Conservation (phyloP, 37 sponge, comb jelly and placozoan species). For the Ianthella basta region DNA sequence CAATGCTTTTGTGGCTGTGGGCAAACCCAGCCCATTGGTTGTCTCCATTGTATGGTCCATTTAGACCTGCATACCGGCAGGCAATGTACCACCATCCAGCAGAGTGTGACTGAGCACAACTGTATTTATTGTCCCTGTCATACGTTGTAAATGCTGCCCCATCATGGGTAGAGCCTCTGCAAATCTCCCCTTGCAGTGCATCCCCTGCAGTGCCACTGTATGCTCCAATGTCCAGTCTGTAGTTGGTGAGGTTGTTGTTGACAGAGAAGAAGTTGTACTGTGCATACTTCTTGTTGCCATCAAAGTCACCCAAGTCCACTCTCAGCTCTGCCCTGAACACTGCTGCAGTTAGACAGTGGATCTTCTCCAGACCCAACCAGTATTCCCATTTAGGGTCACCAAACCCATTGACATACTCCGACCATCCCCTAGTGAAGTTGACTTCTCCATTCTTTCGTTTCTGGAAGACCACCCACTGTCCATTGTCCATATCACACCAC, state of each 20-base stretch:
- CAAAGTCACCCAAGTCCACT: conserved; percentile 15
- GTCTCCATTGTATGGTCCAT: background rate
- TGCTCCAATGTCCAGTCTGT: conserved; percentile 25
- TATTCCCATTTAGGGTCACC: conserved; percentile 61
- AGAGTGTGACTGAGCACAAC: background rate
- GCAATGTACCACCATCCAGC: conserved; percentile 32
- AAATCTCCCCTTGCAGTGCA: background rate
- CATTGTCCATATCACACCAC: conserved; percentile 29
- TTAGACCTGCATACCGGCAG: background rate
- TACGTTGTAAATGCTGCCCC: conserved; percentile 15
- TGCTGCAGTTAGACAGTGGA: conserved; percentile 51
- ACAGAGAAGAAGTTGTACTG: conserved; percentile 34
- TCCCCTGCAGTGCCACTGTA: conserved; percentile 42
- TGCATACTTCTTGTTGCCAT: conserved; percentile 15
- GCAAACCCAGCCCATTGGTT: background rate
- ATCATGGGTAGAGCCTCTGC: background rate
- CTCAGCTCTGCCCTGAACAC: background rate
- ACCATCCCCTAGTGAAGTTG: conserved; percentile 43
- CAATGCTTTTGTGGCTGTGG: background rate
- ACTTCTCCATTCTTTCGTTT: conserved; percentile 26
- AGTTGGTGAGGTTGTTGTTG: conserved; percentile 18
- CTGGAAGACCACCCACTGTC: conserved; percentile 71
- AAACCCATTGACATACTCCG: conserved; percentile 55
- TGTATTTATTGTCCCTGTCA: conserved; percentile 38
- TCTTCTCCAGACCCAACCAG: conserved; percentile 74